Evolutionary conservation across 2,888 invertebrate genomes (phyloP), one percentile per base, ranked within the genome.

Genomic region (Mantis religiosa): DNA sequence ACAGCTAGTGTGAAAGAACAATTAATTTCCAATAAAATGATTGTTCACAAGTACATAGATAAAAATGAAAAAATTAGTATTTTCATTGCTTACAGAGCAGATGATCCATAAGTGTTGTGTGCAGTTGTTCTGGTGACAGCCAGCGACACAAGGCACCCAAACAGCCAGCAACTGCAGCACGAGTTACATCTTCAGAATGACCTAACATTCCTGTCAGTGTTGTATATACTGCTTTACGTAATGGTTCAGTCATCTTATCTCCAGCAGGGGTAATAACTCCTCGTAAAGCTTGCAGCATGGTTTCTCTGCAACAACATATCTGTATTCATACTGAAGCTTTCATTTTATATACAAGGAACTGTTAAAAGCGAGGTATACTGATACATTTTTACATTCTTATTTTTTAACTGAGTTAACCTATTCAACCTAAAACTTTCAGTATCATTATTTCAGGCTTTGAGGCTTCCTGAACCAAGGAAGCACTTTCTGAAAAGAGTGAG

Each of bases 241-340:
- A 94, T 2, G 95, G 94, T 89, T 97, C 98, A 0, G 97, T 96
- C 96, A 98, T 97, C 94, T 98, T 98, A 91, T 97, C 96, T 0
- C 98, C 98, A 34, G 97, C 98, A 28, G 97, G 97, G 25, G 95
- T 95, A 90, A 98, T 95, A 88, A 98, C 96, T 90, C 97, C 96
- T 90, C 99, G 95, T 91, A 99, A 93, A 7, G 98, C 98, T 93
- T 98, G 98, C 90, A 99, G 94, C 95, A 97, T 97, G 4, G 99
- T 99, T 94, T 99, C 99, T 91, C 98, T 96, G 91, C 89, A 91
- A 88, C 81, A 87, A 88, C 87, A 9, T 7, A 81, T 41, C 12
- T 28, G 12, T n/a, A 25, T 20, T 28, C 12, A 41, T 41, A 41
- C 12, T 30, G 30, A 30, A 30, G 30, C 30, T 41, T 12, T 41